These are phyloP conservation scores for Myzus persicae DNA, from an alignment of 1,140 invertebrate genomes.

Conservation along the genomic window DNA sequence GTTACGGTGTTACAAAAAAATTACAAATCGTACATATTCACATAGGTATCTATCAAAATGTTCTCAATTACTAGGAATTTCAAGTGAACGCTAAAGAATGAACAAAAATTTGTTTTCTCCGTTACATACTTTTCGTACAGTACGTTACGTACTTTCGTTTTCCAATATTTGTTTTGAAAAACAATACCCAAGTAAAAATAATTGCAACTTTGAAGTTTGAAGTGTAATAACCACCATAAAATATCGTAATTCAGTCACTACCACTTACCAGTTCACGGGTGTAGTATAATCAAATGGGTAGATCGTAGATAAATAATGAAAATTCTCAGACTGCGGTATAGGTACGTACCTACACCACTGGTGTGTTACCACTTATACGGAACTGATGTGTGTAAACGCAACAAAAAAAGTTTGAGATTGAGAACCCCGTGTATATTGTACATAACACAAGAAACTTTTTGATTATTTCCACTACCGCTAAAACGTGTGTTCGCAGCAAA, in stretches of 20 bases:
- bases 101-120: too few relatives aligned
- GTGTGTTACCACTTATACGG: background rate
- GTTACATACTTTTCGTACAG: too few relatives aligned
- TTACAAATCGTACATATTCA: too few relatives aligned
- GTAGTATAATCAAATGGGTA: background rate
- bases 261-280: background rate
- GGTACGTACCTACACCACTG: background rate
- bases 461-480: background rate
- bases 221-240: background rate
- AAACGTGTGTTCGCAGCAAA: background rate
- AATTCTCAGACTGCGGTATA: too few relatives aligned
- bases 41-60: too few relatives aligned
- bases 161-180: too few relatives aligned
- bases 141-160: too few relatives aligned
- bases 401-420: background rate
- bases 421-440: background rate
- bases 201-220: background rate
- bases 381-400: background rate
- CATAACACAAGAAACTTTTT: background rate
- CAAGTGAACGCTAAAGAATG: too few relatives aligned
- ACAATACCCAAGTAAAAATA: background rate
- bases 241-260: too few relatives aligned
- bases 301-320: background rate
- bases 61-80: too few relatives aligned
- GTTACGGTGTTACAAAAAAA: too few relatives aligned